A percentile compares a stretch with the other conserved stretches of the same genome.
phyloP scores from a whole-genome alignment of 2,888 invertebrate species.

The Drosophila nr. medialis region DNA sequence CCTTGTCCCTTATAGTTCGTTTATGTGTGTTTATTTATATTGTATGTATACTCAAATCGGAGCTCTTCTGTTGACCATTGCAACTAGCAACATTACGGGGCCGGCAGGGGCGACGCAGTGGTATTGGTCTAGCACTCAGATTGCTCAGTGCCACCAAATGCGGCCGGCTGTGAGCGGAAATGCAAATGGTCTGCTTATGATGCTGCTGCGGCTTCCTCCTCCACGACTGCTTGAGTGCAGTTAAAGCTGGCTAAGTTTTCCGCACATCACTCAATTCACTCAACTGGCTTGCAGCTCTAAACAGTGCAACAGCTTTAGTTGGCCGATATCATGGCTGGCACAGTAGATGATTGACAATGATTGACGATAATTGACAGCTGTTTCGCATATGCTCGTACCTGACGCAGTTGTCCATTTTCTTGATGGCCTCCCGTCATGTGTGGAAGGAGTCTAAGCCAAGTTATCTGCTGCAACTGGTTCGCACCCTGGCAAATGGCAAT shows the following conservation, averaged over 20 bases:
- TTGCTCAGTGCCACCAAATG: neutral
- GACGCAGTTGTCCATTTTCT: neutral
- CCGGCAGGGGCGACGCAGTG: conserved; percentile 1
- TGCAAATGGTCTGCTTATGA: neutral
- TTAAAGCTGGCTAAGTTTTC: conserved; percentile 39
- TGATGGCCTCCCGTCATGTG: too few species aligned
- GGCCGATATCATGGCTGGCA: neutral
- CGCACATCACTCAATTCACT: conserved; percentile 28
- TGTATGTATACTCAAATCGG: neutral
- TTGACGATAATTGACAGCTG: conserved; percentile 18
- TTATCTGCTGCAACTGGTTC: conserved; percentile 16
- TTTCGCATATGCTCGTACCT: neutral
- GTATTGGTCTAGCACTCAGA: neutral
- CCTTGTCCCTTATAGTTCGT: neutral
- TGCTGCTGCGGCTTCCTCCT: conserved; percentile 1
- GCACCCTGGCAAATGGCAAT: conserved; percentile 35
- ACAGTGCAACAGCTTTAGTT: neutral
- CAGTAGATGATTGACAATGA: neutral
- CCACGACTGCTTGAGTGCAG: conserved; percentile 33
- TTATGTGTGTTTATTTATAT: neutral
- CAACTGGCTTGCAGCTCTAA: neutral
- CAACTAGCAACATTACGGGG: neutral
- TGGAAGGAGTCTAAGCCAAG: neutral
- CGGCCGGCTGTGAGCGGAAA: neutral
- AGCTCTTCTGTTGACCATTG: neutral